Evolutionary conservation across 2,888 invertebrate genomes (phyloP), one percentile per base, ranked within the genome.

Genomic region (Mesorhabditis sp.): DNA sequence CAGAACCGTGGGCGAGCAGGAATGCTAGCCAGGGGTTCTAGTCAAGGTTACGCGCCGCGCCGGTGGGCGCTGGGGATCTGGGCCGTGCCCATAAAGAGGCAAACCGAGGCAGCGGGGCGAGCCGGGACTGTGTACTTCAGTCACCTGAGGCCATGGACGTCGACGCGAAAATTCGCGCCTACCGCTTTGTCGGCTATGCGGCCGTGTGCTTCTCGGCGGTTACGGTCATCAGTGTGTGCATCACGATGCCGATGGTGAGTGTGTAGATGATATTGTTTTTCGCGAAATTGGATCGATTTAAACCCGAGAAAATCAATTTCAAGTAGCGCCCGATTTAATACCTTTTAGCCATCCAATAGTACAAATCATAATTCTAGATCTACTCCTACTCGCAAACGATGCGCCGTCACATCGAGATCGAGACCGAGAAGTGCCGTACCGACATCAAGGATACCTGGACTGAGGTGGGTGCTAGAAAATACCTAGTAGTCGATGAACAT

Each of bases 341-440:
- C 28, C 28, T 28, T 28, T 28, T 28, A 28, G 28, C 28, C 28
- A 28, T 28, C 28, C 28, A 28, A 28, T 28, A 28, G 28, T 28
- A 28, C 28, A 28, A 28, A 28, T 28, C 2, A 28, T 28, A 28
- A 28, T 50, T 50, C n/a, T 50, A 50, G 58, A 50, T 50, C 58
- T 50, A 50, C 58, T 13, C 7, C 58, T 50, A 50, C 58, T 13
- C 58, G n/a, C 58, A 50, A n/a, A 10, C 7, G 58, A 50, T 50
- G 58, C 7, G 58, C 7, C 58, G 58, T n/a, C 7, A 50, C n/a
- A 50, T 50, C 58, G n/a, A 50, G 7, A 50, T 10, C 58, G 58
- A 50, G n/a, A n/a, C n/a, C 58, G 58, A 50, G 58, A 50, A 50
- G n/a, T 50, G 58, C n/a, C 58, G 58, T 50, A n/a, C n/a, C n/a